Percentiles rank a stretch among this genome's conserved stretches.
Conservation (phyloP, 1,140 invertebrate genomes). For the Phocides pigmalion region DNA sequence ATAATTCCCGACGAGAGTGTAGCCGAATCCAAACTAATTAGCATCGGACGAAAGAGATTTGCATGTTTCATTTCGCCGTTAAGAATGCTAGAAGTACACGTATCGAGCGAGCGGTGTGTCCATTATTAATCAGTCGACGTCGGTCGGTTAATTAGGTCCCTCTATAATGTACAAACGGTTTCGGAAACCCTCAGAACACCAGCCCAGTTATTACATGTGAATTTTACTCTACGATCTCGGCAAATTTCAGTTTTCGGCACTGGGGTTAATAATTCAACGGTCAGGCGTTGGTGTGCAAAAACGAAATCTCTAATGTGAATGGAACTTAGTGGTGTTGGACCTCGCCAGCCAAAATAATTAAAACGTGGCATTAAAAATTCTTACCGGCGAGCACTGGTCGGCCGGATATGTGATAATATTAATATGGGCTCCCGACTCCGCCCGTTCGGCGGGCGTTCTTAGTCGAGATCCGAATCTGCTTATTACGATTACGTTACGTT, state of each 20-base stretch:
- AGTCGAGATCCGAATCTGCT: conserved; percentile 42
- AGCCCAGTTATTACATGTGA: conserved; percentile 35
- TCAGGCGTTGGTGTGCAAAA: conserved; percentile 72
- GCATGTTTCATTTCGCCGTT: conserved; percentile 35
- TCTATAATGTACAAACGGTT: conserved; percentile 77
- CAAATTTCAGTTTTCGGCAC: conserved; percentile 78
- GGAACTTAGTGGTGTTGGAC: conserved; percentile 67
- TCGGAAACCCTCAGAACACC: conserved; percentile 57
- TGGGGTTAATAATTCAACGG: conserved; percentile 71
- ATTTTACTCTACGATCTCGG: conserved; percentile 57
- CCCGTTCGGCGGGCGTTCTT: conserved; percentile 51
- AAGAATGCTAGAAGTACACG: conserved; percentile 33
- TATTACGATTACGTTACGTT: conserved; percentile 36
- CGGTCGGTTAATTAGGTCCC: conserved; percentile 74
- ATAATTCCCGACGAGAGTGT: conserved; percentile 1
- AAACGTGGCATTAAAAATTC: conserved; percentile 81
- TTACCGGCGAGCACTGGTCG: conserved; percentile 62
- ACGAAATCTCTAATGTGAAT: conserved; percentile 81
- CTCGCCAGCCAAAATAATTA: conserved; percentile 76
- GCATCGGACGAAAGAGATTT: conserved; percentile 34
- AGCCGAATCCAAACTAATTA: conserved; percentile 31
- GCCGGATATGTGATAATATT: conserved; percentile 81
- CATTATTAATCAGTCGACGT: conserved; percentile 68
- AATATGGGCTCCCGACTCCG: conserved; percentile 53
- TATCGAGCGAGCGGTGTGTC: conserved; percentile 40